phyloP scores from a whole-genome alignment of 2,113 vertebrate species.

The Ciconia maguari region DNA sequence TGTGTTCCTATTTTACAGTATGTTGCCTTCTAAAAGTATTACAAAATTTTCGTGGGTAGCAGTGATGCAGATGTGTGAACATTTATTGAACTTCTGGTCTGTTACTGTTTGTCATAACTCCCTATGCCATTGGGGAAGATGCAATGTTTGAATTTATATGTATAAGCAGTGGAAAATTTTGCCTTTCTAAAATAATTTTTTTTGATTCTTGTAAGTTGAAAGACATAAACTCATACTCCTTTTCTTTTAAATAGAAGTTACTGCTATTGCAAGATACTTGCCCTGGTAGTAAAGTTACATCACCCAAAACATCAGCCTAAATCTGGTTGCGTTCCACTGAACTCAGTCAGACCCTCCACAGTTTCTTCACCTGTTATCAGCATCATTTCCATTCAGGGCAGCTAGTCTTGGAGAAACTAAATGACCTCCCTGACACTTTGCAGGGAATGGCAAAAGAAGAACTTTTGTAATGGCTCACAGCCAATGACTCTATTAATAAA shows the following conservation, averaged over 20 bases:
- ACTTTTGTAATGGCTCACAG: not conserved
- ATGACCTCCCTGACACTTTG: not conserved
- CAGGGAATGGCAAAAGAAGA: not conserved
- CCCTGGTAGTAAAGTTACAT: not conserved
- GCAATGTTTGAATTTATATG: not conserved
- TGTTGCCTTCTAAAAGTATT: not conserved
- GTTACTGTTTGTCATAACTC: not conserved
- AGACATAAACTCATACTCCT: not conserved
- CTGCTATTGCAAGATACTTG: not conserved
- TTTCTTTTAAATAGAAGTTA: not conserved
- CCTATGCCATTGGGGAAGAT: not conserved
- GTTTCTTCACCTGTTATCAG: not conserved
- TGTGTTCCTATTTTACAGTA: not conserved
- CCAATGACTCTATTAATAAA: not conserved
- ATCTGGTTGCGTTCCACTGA: not conserved
- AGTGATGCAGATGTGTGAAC: not conserved
- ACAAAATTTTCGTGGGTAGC: not conserved
- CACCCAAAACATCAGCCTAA: not conserved
- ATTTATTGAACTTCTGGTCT: not conserved
- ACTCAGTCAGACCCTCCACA: not conserved
- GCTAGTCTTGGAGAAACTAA: not conserved
- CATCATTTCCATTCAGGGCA: not conserved
- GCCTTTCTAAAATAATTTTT: not conserved
- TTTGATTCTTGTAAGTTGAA: not conserved
- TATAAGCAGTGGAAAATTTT: not conserved